Conservation (phyloP, 2,113 vertebrate species). For the Podiceps cristatus region DNA sequence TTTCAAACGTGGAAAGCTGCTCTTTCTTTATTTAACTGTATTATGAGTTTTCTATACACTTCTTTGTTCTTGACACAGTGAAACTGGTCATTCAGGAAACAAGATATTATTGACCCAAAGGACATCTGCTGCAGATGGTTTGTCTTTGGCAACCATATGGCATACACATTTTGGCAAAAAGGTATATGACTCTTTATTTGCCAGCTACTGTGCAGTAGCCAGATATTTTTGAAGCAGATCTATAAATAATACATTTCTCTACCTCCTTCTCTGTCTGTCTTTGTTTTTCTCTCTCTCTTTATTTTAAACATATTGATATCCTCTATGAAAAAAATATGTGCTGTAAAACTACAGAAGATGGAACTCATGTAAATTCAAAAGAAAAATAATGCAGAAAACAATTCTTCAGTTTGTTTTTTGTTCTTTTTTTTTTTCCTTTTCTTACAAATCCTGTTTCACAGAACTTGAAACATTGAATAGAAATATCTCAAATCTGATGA, state of each 20-base stretch:
- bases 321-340: not conserved
- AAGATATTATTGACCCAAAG: not conserved
- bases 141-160: conserved; percentile 25
- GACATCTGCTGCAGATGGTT: conserved; percentile 29
- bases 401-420: no score
- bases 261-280: not conserved
- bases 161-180: conserved; percentile 34
- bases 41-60: not conserved
- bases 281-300: not conserved
- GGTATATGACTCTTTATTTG: not conserved
- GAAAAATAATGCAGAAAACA: not conserved
- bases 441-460: not conserved
- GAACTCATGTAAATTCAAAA: not conserved
- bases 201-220: not conserved
- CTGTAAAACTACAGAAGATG: not conserved
- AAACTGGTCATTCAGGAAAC: not conserved
- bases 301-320: not conserved
- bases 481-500: not conserved
- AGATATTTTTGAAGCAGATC: conserved; percentile 5
- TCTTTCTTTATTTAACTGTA: not conserved
- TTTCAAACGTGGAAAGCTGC: not conserved
- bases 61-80: not conserved
- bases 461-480: not conserved
- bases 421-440: no score
- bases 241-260: not conserved